Base-by-base conservation (phyloP, 2,113 vertebrate species). In the Panthera uncia region DNA sequence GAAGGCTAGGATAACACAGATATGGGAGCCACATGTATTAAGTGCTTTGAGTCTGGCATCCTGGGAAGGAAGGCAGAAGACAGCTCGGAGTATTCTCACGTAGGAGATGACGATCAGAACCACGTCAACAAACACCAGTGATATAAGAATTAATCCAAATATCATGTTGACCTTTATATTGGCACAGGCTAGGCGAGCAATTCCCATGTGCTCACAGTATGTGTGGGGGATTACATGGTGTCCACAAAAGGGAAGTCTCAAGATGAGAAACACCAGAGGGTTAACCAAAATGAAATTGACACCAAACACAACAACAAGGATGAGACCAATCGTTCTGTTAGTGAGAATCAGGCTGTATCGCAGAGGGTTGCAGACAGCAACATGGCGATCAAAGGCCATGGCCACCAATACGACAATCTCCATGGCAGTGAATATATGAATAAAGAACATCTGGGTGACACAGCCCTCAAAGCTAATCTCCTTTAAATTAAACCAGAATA, bases 381-480 rank as follows among this genome's bases (percentile, higher is more conserved):
- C 1, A 2, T 97, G 97, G 15, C 66, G 14, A 83, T 98, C 97
- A 3, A 96, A 96, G 0, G 95, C 97, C 98, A 99, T 98, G 89
- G 98, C 96, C 38, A 98, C 95, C 52, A 98, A 96, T 31, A 98
- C 83, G 0, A 96, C 65, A 10, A 98, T 98, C 97, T 99, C 98
- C 0, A 96, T 33, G 71, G 96, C 98, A 0, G 98, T 98, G 63
- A 98, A 98, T 7, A 97, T 55, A 91, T 99, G 98, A 81, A 99
- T 98, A 76, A 98, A 89, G 96, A 98, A 99, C 98, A 99, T 98
- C 96, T 98, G 99, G 1, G 98, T 55, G 2, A 99, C 92, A 84
- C 98, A 99, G 21, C 97, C 90, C 0, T 69, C 15, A 7, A 99
- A 98, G 74, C 97, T 8, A 87, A 99, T 98, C 89, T 97, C 95